Base-by-base conservation (phyloP, 2,888 invertebrate species). In the Cephus spinipes region DNA sequence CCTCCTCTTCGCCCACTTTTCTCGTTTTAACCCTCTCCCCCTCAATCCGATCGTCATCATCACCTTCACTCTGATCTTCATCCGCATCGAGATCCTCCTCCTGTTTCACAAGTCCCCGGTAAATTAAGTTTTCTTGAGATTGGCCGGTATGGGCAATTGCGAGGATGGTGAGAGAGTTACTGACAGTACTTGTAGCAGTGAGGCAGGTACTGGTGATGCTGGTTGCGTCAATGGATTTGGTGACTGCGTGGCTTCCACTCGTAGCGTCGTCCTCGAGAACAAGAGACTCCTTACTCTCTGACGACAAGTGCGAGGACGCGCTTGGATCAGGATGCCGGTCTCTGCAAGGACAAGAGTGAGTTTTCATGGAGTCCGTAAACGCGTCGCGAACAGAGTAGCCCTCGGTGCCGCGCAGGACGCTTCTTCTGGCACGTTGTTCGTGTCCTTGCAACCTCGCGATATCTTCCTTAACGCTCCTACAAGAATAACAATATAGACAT, bases 271-370 rank as follows among this genome's bases (percentile, higher is more conserved):
- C 40, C 40, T 40, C 40, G 40, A 40, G 40, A 40, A 40, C 40
- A 40, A 40, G 40, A 40, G 40, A 40, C 15, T 40, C 40, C 73
- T 73, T 73, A 11, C 73, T n/a, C n/a, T 23, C 33, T 15, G 34
- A 40, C 73, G 73, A 23, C 4, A 69, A 31, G 31, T n/a, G 30
- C 30, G 69, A 69, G 69, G 69, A 69, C 40, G 6, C 40, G 40
- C 15, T n/a, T n/a, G 71, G 32, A 71, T 71, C 32, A 12, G 30
- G 31, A 4, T 15, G 71, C 12, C 32, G 71, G 73, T 15, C 73
- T 73, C 80, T 81, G 81, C 71, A 81, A 80, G 76, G 76, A 81
- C 81, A 80, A 80, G 78, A 69, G 55, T 73, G 36, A 74, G 73
- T 78, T 80, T 81, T 74, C 73, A n/a, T 77, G 30, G 76, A 68